Base-by-base conservation (phyloP, 2,113 vertebrate species). In the Ochotona princeps region DNA sequence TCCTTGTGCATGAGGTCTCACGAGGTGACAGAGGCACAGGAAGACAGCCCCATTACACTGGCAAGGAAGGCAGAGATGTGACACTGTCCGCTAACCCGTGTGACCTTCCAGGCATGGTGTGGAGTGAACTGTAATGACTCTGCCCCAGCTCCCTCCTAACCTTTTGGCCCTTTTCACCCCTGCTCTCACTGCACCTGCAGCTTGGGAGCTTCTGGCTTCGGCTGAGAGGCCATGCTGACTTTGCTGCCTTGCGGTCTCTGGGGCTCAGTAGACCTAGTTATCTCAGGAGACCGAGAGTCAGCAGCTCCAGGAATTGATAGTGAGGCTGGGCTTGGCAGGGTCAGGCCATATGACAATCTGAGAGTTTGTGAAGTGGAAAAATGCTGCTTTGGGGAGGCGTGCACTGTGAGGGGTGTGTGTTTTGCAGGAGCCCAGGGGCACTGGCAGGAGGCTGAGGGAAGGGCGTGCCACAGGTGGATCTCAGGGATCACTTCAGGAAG, bases 81-180 rank as follows among this genome's bases (percentile, higher is more conserved):
- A 79, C 85, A 72, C 28, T 30, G 28, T 51, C 67, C 69, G 87
- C 32, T 28, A 81, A 47, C 74, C 35, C 7, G 25, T 63, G 12
- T 38, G 83, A n/a, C 11, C n/a, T 14, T 5, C 18, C 44, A 9
- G n/a, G 65, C 25, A 10, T 20, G 11, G 1, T 0, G 4, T 20
- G 47, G 17, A 11, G 5, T 47, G 65, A 72, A 18, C 6, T 23
- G 66, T 26, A 32, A 83, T 26, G 70, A 44, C 38, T 10, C 38
- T 44, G n/a, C 8, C 14, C n/a, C 26, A 14, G 1, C 51, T 32
- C 8, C 38, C 38, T 44, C 38, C 6, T 44, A 44, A 44, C 38
- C 38, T 44, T 6, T 44, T 44, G 38, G 6, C 8, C 49, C 21
- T 26, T 25, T 20, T 32, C 54, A 5, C 7, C 3, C 11, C 28